phyloP scores from a whole-genome alignment of 2,797 vertebrate genomes.

The Betta splendens region DNA sequence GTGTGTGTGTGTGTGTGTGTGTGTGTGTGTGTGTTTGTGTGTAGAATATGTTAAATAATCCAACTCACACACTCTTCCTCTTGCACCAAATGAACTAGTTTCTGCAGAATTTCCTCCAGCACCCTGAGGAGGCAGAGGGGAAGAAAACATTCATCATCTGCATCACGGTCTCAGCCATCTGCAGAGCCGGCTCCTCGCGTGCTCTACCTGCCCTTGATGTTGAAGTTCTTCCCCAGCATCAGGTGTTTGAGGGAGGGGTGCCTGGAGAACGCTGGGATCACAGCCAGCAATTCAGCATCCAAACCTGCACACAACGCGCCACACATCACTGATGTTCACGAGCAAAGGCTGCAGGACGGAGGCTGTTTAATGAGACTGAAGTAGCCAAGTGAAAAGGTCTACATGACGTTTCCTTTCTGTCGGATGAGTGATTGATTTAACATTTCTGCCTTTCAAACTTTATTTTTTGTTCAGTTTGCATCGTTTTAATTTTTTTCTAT shows the following conservation, averaged over 20 bases:
- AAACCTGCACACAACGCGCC: conserved; percentile 77
- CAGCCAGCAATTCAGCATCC: conserved; percentile 86
- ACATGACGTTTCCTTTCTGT: conserved; percentile 13
- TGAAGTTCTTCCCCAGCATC: conserved; percentile 93
- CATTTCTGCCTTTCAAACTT: conserved; percentile 31
- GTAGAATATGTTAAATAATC: conserved; percentile 64
- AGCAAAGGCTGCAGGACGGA: conserved; percentile 7
- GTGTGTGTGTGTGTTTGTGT: conserved; percentile 9
- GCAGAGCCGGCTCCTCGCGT: conserved; percentile 2
- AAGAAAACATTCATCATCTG: conserved; percentile 56
- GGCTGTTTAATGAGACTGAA: conserved; percentile 29
- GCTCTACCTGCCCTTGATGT: conserved; percentile 90
- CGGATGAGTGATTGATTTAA: conserved; percentile 31
- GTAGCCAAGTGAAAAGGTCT: neutral
- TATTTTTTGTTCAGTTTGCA: too few relatives aligned
- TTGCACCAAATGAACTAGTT: conserved; percentile 90
- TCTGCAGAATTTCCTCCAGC: conserved; percentile 91
- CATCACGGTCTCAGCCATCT: conserved; percentile 45
- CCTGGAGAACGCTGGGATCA: conserved; percentile 86
- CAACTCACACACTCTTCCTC: conserved; percentile 94
- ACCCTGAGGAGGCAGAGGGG: conserved; percentile 78
- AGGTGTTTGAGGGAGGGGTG: conserved; percentile 91
- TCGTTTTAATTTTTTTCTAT: too few relatives aligned
- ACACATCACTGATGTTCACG: conserved; percentile 9
- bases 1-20: conserved; percentile 2